These are phyloP conservation scores for Aleiodes alternator DNA, from an alignment of 2,888 invertebrate species.

Conservation along the genomic window DNA sequence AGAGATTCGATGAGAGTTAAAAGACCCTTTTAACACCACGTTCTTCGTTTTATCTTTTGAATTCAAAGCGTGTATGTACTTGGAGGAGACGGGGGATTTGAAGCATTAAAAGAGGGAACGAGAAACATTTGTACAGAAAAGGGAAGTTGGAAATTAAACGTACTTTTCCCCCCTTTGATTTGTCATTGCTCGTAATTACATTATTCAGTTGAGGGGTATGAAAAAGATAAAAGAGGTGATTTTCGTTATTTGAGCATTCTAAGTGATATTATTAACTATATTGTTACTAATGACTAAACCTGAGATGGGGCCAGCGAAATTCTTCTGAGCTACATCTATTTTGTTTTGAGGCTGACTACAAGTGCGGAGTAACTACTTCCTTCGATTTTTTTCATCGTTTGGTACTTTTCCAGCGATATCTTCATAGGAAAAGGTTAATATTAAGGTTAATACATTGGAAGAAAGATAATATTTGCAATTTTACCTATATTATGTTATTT, in stretches of 20 bases:
- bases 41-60: neutral
- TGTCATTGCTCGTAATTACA: slow-evolving; percentile 27
- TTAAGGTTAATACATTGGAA: no score
- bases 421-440: no score
- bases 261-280: slow-evolving; percentile 1
- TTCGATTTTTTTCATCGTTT: no score
- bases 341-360: no score
- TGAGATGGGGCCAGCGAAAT: neutral
- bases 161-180: slow-evolving; percentile 18
- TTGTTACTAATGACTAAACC: neutral
- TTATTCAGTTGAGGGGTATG: neutral
- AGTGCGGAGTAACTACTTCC: no score
- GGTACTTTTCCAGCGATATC: no score
- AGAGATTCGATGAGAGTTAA: neutral
- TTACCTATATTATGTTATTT: no score
- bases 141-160: slow-evolving; percentile 20
- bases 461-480: no score
- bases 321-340: no score
- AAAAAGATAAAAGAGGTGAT: neutral
- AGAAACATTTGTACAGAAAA: neutral
- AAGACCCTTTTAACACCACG: slow-evolving; percentile 3
- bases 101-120: neutral
- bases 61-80: slow-evolving; percentile 1
- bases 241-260: slow-evolving; percentile 5
- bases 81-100: neutral